Evolutionary conservation across 2,888 invertebrate species (phyloP).

Genomic region (Rotaria socialis): DNA sequence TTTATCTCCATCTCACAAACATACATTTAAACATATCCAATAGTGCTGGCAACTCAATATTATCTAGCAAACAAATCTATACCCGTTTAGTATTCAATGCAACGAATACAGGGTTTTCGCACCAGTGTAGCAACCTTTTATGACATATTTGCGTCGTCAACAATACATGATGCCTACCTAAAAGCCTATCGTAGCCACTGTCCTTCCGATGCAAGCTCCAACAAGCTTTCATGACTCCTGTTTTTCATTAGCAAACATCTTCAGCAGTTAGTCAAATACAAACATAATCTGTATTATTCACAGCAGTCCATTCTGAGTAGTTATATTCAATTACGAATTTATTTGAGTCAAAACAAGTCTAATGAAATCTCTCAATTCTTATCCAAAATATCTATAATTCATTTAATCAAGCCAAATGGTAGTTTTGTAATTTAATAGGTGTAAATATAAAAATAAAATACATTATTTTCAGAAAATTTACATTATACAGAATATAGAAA

Average conservation of each 20-base stretch:
- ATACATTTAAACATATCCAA: neutral
- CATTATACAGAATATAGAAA: neutral
- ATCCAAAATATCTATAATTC: neutral
- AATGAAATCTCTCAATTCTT: neutral
- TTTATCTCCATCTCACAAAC: neutral
- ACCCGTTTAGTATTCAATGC: neutral
- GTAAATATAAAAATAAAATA: neutral
- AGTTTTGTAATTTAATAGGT: neutral
- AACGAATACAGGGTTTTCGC: neutral
- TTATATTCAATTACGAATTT: neutral
- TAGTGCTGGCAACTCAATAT: neutral
- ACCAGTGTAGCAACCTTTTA: neutral
- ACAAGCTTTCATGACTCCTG: too few species aligned
- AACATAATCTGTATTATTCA: too few species aligned
- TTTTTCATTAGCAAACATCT: too few species aligned
- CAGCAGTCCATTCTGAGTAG: neutral
- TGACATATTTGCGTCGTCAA: neutral
- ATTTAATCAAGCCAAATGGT: neutral
- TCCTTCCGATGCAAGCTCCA: too few species aligned
- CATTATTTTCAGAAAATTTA: neutral
- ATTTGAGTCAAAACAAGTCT: neutral
- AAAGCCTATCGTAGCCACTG: too few species aligned
- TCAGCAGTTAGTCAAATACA: too few species aligned
- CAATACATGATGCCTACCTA: neutral
- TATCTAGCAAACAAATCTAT: neutral